Percentiles rank a stretch among this genome's conserved stretches.
phyloP scores from a whole-genome alignment of 1,140 invertebrate genomes.

The Wiebesia pumilae region DNA sequence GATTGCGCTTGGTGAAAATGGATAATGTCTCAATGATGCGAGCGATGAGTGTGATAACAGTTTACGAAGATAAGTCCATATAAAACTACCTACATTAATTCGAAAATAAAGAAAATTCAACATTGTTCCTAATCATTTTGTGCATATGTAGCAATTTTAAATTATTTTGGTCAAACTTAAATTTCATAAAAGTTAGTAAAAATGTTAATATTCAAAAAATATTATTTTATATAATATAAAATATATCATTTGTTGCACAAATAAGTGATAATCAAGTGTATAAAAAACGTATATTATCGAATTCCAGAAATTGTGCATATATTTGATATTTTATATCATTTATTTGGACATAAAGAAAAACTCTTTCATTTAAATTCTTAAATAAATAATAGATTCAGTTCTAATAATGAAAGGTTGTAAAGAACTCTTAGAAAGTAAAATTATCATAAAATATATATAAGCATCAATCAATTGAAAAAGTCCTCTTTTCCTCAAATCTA shows the following conservation, averaged over 20 bases:
- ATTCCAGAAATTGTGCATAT: not conserved
- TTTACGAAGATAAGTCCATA: not conserved
- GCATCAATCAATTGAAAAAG: not conserved
- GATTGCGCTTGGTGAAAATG: not conserved
- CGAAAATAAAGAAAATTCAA: not conserved
- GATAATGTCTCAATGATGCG: not conserved
- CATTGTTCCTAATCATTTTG: too few species aligned
- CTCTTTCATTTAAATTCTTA: not conserved
- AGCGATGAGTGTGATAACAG: not conserved
- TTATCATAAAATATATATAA: not conserved
- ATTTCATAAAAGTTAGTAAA: too few species aligned
- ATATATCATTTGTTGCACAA: too few species aligned
- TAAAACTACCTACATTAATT: not conserved
- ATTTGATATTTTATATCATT: not conserved
- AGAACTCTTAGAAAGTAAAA: not conserved
- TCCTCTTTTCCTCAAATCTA: not conserved
- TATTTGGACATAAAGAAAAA: not conserved
- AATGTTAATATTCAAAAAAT: too few species aligned
- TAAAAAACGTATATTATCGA: not conserved
- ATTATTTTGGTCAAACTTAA: too few species aligned
- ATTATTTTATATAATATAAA: too few species aligned
- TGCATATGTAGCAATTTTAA: too few species aligned
- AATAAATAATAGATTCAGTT: not conserved
- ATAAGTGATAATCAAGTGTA: not conserved
- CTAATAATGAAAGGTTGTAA: not conserved